Percentiles rank a stretch among this genome's conserved stretches.
These are phyloP conservation scores for Triplophysa bombifrons DNA, from an alignment of 2,797 vertebrate genomes.

Conservation along the genomic window DNA sequence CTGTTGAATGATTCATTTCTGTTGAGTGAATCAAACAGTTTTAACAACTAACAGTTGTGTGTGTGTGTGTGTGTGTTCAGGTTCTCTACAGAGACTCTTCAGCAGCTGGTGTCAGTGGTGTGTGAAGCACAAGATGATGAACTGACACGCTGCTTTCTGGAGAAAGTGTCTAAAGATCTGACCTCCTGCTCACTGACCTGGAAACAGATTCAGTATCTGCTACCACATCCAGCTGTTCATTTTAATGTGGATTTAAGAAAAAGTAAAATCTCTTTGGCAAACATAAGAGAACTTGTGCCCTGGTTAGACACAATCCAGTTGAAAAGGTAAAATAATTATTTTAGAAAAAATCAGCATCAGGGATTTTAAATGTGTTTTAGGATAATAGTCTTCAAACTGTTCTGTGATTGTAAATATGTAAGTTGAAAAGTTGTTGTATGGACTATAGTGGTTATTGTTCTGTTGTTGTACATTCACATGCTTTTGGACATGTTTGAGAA, in stretches of 20 bases:
- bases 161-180: slow-evolving; percentile 60
- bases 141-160: slow-evolving; percentile 51
- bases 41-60: neutral
- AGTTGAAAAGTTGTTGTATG: too few species aligned
- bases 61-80: slow-evolving; percentile 41
- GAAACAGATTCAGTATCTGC: slow-evolving; percentile 59
- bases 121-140: slow-evolving; percentile 58
- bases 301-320: too few species aligned
- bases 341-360: too few species aligned
- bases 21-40: neutral
- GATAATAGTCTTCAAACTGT: too few species aligned
- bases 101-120: slow-evolving; percentile 54
- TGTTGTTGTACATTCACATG: too few species aligned
- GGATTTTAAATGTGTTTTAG: too few species aligned
- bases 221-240: slow-evolving; percentile 44
- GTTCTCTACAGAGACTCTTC: slow-evolving; percentile 44
- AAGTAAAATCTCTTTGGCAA: slow-evolving; percentile 27
- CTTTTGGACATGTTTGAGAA: too few species aligned
- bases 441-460: too few species aligned
- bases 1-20: neutral
- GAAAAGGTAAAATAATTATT: slow-evolving; percentile 42
- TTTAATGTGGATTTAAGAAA: too few species aligned
- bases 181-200: slow-evolving; percentile 58
- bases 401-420: too few species aligned
- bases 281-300: slow-evolving; percentile 45